Conservation (phyloP, 2,113 vertebrate species). For the Eubucco bourcierii region DNA sequence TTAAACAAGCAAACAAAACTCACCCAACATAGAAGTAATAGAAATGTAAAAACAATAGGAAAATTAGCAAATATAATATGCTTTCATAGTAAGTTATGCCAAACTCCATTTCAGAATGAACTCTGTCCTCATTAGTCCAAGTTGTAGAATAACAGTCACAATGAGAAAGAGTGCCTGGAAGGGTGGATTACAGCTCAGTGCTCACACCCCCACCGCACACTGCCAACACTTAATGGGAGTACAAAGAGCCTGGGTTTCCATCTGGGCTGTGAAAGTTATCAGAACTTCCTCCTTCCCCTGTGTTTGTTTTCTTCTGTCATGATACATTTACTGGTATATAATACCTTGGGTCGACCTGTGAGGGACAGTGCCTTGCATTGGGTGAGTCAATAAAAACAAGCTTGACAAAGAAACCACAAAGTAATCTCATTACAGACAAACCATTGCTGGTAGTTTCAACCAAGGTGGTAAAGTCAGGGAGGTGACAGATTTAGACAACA, state of each 20-base stretch:
- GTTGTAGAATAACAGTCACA: background rate
- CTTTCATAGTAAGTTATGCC: background rate
- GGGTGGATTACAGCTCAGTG: background rate
- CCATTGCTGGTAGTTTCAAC: background rate
- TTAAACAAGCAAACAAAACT: background rate
- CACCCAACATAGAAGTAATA: background rate
- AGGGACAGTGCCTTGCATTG: background rate
- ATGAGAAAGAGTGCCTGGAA: background rate
- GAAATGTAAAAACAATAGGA: background rate
- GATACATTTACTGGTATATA: conserved; percentile 29
- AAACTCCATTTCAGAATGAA: background rate
- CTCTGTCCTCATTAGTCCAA: background rate
- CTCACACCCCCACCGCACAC: background rate
- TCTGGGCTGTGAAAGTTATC: conserved; percentile 23
- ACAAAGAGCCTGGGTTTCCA: background rate
- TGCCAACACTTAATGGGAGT: background rate
- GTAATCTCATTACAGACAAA: background rate
- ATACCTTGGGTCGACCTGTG: background rate
- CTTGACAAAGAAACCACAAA: conserved; percentile 31
- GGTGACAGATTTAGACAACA: conserved; percentile 4
- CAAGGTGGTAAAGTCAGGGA: conserved; percentile 24
- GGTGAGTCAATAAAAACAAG: conserved; percentile 3
- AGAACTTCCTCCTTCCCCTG: conserved; percentile 1
- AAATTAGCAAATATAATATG: background rate
- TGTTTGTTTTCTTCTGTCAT: conserved; percentile 69